Conservation (phyloP, 2,797 vertebrate species). For the Todus mexicanus region DNA sequence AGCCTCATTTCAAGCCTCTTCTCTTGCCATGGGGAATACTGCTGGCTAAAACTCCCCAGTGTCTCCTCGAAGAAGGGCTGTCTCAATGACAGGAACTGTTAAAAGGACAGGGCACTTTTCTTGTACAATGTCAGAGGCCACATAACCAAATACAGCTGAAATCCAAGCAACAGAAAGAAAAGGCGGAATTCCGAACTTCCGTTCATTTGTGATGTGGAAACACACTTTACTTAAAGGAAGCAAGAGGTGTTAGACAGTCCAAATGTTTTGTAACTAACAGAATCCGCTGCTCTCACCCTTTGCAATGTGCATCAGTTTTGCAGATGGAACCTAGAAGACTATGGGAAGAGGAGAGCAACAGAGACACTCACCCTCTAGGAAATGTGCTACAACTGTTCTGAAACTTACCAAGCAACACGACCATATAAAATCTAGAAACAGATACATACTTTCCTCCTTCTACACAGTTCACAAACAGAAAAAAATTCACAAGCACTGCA, state of each 20-base stretch:
- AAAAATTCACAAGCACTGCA: not conserved
- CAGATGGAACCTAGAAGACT: not conserved
- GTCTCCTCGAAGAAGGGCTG: not conserved
- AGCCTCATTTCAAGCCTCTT: not conserved
- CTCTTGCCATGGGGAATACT: not conserved
- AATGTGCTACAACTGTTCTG: not conserved
- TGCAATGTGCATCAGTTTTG: not conserved
- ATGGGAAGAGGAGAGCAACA: not conserved
- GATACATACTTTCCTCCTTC: not conserved
- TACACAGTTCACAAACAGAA: not conserved
- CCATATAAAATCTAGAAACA: not conserved
- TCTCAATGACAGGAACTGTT: not conserved
- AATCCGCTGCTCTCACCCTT: not conserved
- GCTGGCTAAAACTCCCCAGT: not conserved
- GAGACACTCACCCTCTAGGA: not conserved
- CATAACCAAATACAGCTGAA: not conserved
- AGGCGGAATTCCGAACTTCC: constrained; percentile 1
- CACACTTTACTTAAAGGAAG: not conserved
- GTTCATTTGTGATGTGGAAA: not conserved
- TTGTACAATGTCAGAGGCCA: not conserved
- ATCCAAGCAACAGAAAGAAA: not conserved
- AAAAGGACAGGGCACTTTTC: not conserved
- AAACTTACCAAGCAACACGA: not conserved
- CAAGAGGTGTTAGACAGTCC: not conserved
- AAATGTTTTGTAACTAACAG: not conserved